phyloP scores from a whole-genome alignment of 2,113 vertebrate species.

The Tachysurus fulvidraco region DNA sequence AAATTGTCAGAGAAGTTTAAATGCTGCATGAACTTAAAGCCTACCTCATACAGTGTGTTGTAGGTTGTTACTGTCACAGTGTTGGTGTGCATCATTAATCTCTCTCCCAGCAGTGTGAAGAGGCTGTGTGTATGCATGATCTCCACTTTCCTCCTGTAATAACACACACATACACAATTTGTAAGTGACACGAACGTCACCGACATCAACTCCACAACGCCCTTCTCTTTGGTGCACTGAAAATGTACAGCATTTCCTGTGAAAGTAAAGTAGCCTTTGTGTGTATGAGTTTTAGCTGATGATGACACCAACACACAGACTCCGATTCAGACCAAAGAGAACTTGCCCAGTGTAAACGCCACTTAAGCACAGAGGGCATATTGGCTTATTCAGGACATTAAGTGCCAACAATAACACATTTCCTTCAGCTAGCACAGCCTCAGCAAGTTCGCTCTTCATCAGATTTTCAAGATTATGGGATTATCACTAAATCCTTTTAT shows the following conservation, averaged over 20 bases:
- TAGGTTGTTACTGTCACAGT: slow-evolving; percentile 97
- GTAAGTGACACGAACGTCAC: slow-evolving; percentile 1
- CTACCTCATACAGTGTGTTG: slow-evolving; percentile 98
- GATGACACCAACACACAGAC: too few relatives aligned
- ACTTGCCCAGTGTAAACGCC: too few relatives aligned
- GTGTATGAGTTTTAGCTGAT: not conserved
- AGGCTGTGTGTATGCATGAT: slow-evolving; percentile 99
- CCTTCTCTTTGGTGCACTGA: not conserved
- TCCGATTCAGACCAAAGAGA: too few relatives aligned
- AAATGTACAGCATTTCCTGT: not conserved
- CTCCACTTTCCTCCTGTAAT: slow-evolving; percentile 91
- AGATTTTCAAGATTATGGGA: slow-evolving; percentile 26
- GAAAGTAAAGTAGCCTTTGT: not conserved
- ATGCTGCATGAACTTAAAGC: not conserved
- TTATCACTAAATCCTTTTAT: not conserved
- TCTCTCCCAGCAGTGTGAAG: slow-evolving; percentile 95
- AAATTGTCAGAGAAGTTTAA: not conserved
- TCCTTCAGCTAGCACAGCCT: not conserved
- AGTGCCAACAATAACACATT: not conserved
- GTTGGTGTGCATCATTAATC: slow-evolving; percentile 97
- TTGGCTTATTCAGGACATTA: not conserved
- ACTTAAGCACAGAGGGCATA: not conserved
- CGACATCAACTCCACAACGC: not conserved
- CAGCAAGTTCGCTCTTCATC: not conserved
- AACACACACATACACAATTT: slow-evolving; percentile 33